Evolutionary conservation across 2,113 vertebrate species (phyloP).

Genomic region (Phycodurus eques): DNA sequence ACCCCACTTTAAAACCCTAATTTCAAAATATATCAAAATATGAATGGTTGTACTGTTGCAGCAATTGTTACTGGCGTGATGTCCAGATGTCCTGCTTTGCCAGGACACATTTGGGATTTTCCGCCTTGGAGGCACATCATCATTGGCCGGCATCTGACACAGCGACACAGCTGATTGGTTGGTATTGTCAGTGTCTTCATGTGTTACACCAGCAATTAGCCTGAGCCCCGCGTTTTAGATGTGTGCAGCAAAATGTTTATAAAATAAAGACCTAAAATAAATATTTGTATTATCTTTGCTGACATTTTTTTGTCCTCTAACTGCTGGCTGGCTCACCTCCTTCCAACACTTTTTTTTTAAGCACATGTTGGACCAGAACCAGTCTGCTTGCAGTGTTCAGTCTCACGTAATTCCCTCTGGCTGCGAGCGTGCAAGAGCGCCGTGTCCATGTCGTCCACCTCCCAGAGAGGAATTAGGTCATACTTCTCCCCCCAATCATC

Average conservation of each 20-base stretch:
- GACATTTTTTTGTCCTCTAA: not conserved
- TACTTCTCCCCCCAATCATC: not conserved
- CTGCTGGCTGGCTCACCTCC: not conserved
- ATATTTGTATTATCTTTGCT: not conserved
- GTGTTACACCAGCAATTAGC: no score
- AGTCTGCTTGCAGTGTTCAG: not conserved
- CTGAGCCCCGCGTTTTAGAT: no score
- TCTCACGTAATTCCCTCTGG: constrained; percentile 4
- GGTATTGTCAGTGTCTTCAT: not conserved
- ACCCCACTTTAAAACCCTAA: no score
- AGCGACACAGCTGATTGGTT: no score
- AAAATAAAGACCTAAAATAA: not conserved
- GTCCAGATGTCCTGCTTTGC: no score
- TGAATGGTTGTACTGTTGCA: no score
- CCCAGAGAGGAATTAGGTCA: constrained; percentile 11
- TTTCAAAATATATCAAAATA: no score
- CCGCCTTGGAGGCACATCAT: no score
- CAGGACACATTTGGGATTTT: no score
- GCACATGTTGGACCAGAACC: not conserved
- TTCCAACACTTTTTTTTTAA: not conserved
- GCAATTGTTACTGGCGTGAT: no score
- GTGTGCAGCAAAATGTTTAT: no score
- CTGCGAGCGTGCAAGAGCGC: not conserved
- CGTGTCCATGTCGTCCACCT: constrained; percentile 9
- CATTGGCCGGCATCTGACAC: no score